Percentiles rank a stretch among this genome's conserved stretches.
Evolutionary conservation across 2,888 invertebrate genomes (phyloP).

Genomic region (Chromoteleia sp.): DNA sequence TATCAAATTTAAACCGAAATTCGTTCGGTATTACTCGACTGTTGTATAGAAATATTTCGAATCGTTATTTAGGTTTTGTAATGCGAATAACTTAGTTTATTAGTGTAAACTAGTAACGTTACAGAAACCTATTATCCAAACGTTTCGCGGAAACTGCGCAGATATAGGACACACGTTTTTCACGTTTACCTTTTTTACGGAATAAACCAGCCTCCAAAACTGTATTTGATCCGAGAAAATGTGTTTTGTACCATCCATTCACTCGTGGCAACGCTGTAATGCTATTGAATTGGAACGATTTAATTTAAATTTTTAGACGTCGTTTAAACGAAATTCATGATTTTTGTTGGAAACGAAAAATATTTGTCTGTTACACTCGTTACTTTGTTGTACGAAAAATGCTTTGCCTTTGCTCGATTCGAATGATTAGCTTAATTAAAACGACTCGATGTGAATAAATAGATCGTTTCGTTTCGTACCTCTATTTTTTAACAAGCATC

Average conservation of each 20-base stretch:
- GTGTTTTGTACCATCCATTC: constrained; percentile 23
- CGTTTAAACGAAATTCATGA: constrained; percentile 26
- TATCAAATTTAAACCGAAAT: too few relatives aligned
- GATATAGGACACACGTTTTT: constrained; percentile 29
- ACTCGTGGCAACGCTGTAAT: constrained; percentile 14
- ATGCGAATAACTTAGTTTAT: too few relatives aligned
- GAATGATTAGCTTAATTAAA: constrained; percentile 33
- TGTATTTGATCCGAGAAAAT: constrained; percentile 37
- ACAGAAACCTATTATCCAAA: constrained; percentile 9
- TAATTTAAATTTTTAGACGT: constrained; percentile 33
- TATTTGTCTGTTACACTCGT: constrained; percentile 20
- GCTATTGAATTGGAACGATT: constrained; percentile 35
- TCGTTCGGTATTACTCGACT: too few relatives aligned
- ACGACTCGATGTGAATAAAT: constrained; percentile 22
- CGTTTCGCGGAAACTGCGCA: constrained; percentile 7
- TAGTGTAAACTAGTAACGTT: too few relatives aligned
- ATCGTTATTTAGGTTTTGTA: too few relatives aligned
- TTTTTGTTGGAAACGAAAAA: constrained; percentile 29
- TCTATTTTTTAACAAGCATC: background rate
- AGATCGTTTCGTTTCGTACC: constrained; percentile 8
- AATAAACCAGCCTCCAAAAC: constrained; percentile 36
- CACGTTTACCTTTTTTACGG: constrained; percentile 29
- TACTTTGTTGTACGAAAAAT: constrained; percentile 10
- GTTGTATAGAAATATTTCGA: too few relatives aligned
- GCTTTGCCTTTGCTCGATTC: constrained; percentile 17